A percentile compares a stretch with the other conserved stretches of the same genome.
Evolutionary conservation across 2,797 vertebrate species (phyloP).

Genomic region (Etheostoma nigrum): DNA sequence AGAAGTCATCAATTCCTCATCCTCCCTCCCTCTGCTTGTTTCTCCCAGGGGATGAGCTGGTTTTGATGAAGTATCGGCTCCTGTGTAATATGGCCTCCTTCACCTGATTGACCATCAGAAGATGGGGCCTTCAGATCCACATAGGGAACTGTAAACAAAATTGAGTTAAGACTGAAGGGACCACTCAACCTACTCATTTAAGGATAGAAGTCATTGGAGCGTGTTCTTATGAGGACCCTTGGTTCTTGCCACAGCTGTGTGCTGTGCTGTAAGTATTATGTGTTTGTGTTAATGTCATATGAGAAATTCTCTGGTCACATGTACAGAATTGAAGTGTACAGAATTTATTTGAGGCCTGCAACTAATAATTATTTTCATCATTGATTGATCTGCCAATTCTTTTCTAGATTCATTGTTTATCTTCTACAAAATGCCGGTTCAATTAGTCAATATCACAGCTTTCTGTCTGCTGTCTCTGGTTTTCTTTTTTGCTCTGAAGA

Average conservation of each 20-base stretch:
- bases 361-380: background rate
- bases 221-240: slow-evolving; percentile 35
- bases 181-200: slow-evolving; percentile 7
- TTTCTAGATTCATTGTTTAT: background rate
- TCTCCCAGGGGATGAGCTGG: slow-evolving; percentile 23
- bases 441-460: background rate
- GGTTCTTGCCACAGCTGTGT: slow-evolving; percentile 18
- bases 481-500: slow-evolving; percentile 13
- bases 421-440: background rate
- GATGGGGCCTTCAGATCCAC: slow-evolving; percentile 35
- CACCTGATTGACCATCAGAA: slow-evolving; percentile 21
- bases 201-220: background rate
- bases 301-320: background rate
- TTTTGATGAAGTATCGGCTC: slow-evolving; percentile 3
- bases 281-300: background rate
- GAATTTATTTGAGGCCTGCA: background rate
- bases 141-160: slow-evolving; percentile 25
- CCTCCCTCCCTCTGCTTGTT: background rate
- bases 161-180: background rate
- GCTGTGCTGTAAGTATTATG: slow-evolving; percentile 57
- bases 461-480: background rate
- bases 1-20: too few relatives aligned
- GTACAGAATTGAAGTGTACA: background rate
- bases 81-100: too few relatives aligned
- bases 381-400: background rate